Base-by-base conservation (phyloP, 2,113 vertebrate genomes). In the Campylomormyrus tamandua region DNA sequence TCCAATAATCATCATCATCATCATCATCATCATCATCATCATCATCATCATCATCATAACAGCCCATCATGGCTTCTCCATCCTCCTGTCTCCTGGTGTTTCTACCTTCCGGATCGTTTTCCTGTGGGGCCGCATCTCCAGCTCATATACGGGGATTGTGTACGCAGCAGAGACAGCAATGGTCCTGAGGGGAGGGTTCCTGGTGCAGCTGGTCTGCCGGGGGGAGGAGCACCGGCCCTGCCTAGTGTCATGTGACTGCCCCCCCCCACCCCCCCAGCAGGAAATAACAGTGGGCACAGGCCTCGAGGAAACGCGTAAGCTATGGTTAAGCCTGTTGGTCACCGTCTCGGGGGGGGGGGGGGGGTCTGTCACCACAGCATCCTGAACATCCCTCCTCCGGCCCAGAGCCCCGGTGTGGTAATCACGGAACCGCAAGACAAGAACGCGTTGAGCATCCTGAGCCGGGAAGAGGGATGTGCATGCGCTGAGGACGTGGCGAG, bases 291-390 rank as follows among this genome's bases (percentile, higher is more conserved):
- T 2, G 24, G 24, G 24, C n/a, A 62, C 7, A 7, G 21, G 24
- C 56, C 56, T 62, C 0, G 2, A 9, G 56, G 24, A 62, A 62
- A 62, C 56, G 0, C 0, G 21, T 58, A 8, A 58, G 56, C 56
- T 9, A n/a, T 62, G 56, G 56, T 62, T 62, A 70, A 31, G 27
- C 27, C 62, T 31, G 62, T 27, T 9, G n/a, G 62, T 66, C 62
- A 27, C 24, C 24, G 3, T 31, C 62, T 70, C 89, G 92, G 90
- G 92, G 92, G 91, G 93, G 93, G 93, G 92, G 90, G 92, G 92
- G 91, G 93, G 93, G 93, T 93, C 92, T 93, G 87, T 90, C 92
- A 95, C 95, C 94, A 95, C 95, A 94, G 93, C 92, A 96, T 96
- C 95, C 95, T 96, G 93, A 95, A 91, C 92, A 86, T 27, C 90